Conservation (phyloP, 2,888 invertebrate genomes). For the Polymixis flavicincta region DNA sequence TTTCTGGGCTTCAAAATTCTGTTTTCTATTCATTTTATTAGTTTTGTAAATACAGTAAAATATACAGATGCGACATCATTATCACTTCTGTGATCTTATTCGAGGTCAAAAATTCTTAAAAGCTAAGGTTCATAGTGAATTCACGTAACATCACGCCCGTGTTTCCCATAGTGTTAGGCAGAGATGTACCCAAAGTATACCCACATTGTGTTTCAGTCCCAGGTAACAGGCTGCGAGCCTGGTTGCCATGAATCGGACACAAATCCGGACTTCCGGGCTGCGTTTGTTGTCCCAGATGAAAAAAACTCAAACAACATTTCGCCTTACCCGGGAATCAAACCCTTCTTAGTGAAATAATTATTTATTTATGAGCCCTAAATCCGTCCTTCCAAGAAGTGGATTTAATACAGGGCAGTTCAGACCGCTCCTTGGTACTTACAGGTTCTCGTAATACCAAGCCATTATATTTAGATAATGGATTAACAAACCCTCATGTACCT, state of each 20-base stretch:
- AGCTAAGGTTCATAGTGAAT: not conserved
- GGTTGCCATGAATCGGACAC: not conserved
- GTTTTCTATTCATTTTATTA: too few relatives aligned
- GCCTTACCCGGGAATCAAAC: too few relatives aligned
- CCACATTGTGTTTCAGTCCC: not conserved
- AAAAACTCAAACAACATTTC: not conserved
- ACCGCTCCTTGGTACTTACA: not conserved
- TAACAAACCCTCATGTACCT: slow-evolving; percentile 14
- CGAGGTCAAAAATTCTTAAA: not conserved
- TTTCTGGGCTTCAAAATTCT: too few relatives aligned
- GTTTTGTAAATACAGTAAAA: not conserved
- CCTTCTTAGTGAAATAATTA: not conserved
- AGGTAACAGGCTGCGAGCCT: not conserved
- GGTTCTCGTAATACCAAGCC: not conserved
- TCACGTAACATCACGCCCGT: not conserved
- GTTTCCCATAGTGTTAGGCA: not conserved
- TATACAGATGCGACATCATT: not conserved
- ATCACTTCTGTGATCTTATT: not conserved
- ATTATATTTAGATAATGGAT: slow-evolving; percentile 33
- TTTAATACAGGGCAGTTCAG: not conserved
- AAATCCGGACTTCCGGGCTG: too few relatives aligned
- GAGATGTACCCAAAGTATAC: not conserved
- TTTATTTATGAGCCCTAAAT: not conserved
- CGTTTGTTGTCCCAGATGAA: too few relatives aligned
- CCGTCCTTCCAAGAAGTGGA: too few relatives aligned